Base-by-base conservation (phyloP, 2,797 vertebrate genomes). In the Alectoris magna region DNA sequence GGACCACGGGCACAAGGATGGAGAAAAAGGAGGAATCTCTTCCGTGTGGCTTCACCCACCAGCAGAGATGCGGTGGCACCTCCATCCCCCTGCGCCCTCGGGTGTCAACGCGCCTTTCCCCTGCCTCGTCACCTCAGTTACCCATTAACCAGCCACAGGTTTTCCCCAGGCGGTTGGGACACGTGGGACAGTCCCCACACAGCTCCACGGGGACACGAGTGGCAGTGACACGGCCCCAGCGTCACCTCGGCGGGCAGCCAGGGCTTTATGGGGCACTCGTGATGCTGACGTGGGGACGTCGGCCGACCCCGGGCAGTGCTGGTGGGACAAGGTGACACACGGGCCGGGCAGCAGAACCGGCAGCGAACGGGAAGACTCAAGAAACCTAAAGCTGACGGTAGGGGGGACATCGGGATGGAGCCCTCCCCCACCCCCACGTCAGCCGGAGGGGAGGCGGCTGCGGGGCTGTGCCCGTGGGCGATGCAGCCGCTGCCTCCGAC, bases 121-220 rank as follows among this genome's bases (percentile, higher is more conserved):
- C 56, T 0, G 0, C 62, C 71, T 34, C 60, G 53, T 63, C 88
- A 58, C 88, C 88, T 44, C 1, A 23, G 96, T 96, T 95, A 95
- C 78, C 95, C 94, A 96, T 96, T 96, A 96, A 96, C 95, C 68
- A 5, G 1, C 76, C 38, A 31, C 2, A 12, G 39, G 62, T 10
- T 9, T 41, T 64, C 27, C 14, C 19, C 56, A 23, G 21, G 14
- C 12, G 12, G 56, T 22, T 14, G 56, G n/a, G 56, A 34, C 56
- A 14, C 19, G 55, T 58, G 56, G 62, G 62, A 31, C 39, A 2
- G 62, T 14, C 62, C 39, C 39, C 62, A 31, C 62, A 29, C 56
- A 21, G 26, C 60, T 29, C 38, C 11, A 6, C 5, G 8, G 62
- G 17, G 62, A 31, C 17, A 36, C 5, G 8, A 34, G 60, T 19